Conservation (phyloP, 2,113 vertebrate species). For the Clarias magur region DNA sequence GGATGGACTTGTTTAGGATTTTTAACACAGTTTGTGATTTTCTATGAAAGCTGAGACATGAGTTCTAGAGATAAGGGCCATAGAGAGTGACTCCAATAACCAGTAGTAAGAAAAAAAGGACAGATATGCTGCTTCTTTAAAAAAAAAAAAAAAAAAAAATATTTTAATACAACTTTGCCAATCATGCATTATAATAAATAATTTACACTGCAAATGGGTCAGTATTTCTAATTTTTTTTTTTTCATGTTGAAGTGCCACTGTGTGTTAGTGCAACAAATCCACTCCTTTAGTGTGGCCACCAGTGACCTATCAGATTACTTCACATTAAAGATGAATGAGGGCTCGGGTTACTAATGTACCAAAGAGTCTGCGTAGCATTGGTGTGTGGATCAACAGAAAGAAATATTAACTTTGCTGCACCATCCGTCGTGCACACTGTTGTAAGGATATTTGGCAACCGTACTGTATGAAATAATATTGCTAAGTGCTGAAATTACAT, state of each 20-base stretch:
- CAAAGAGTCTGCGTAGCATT: conserved; percentile 36
- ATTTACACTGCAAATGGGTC: conserved; percentile 9
- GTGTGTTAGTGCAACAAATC: conserved; percentile 61
- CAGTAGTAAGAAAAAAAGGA: neutral
- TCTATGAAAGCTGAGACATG: neutral
- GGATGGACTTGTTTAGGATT: neutral
- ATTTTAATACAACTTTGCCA: neutral
- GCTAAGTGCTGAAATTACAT: neutral
- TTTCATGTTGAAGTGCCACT: conserved; percentile 38
- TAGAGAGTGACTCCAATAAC: neutral
- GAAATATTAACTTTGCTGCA: conserved; percentile 4
- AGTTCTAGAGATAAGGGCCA: neutral
- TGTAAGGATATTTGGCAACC: neutral
- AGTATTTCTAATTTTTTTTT: neutral
- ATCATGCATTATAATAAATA: neutral
- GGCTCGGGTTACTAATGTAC: conserved; percentile 67
- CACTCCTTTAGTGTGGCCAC: conserved; percentile 50
- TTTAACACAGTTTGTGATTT: neutral
- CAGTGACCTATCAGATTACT: conserved; percentile 63
- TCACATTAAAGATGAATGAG: conserved; percentile 72
- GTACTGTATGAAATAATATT: neutral
- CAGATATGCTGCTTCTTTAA: neutral
- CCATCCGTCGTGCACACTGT: neutral
- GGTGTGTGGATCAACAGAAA: conserved; percentile 26
- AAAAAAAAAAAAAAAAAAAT: too few relatives aligned